phyloP scores from a whole-genome alignment of 2,113 vertebrate genomes.

The Hipposideros armiger region DNA sequence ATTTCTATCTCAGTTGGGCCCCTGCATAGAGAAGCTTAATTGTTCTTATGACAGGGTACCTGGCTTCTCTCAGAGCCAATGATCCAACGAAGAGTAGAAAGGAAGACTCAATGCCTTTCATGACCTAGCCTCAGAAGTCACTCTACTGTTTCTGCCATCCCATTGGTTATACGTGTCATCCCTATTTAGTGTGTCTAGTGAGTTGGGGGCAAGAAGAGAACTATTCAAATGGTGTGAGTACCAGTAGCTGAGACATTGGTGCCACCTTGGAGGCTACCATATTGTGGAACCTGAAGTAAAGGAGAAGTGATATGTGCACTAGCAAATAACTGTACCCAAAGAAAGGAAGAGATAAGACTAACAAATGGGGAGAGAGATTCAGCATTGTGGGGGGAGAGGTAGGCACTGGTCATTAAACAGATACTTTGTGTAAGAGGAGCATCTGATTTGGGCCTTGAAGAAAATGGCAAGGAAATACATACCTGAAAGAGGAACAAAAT shows the following conservation, averaged over 20 bases:
- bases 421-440: background rate
- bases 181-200: background rate
- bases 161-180: background rate
- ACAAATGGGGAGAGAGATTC: too few relatives aligned
- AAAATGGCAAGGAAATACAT: background rate
- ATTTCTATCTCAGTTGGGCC: background rate
- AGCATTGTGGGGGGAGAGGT: fast-evolving
- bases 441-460: background rate
- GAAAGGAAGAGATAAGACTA: background rate
- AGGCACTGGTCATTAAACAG: background rate
- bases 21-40: background rate
- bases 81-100: background rate
- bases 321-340: background rate
- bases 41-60: background rate
- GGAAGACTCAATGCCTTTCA: background rate
- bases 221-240: background rate
- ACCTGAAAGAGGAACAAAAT: background rate
- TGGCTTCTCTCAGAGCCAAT: background rate
- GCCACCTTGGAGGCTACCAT: background rate
- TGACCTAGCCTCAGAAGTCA: too few relatives aligned
- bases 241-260: background rate
- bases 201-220: background rate
- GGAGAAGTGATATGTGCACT: background rate
- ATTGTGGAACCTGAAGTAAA: background rate
- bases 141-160: background rate